Conservation (phyloP, 2,888 invertebrate genomes). For the Uloborus plumipes region DNA sequence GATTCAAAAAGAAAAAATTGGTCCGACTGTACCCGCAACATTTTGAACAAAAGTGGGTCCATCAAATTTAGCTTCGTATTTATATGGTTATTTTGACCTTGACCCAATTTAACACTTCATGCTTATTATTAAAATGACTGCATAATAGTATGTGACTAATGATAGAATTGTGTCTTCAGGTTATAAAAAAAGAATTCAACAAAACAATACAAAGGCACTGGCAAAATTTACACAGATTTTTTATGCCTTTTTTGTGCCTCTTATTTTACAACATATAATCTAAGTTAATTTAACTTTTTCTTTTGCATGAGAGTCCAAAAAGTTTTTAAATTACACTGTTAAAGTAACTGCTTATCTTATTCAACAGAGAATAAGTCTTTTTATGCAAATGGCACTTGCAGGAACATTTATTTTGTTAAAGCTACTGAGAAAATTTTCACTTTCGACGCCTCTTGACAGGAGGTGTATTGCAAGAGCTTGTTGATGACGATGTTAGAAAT, state of each 20-base stretch:
- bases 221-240: conserved; percentile 28
- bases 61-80: too few relatives aligned
- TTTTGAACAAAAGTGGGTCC: conserved; percentile 3
- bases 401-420: conserved; percentile 54
- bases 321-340: too few relatives aligned
- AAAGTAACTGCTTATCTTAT: too few relatives aligned
- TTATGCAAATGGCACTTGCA: conserved; percentile 60
- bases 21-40: conserved; percentile 52
- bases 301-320: too few relatives aligned
- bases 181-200: too few relatives aligned
- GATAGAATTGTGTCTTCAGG: too few relatives aligned
- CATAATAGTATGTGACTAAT: too few relatives aligned
- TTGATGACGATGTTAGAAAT: conserved; percentile 4
- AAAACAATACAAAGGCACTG: conserved; percentile 52
- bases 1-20: conserved; percentile 34
- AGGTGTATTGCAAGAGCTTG: conserved; percentile 31
- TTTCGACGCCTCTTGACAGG: conserved; percentile 54
- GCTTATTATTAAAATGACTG: too few relatives aligned
- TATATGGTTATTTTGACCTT: too few relatives aligned
- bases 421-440: conserved; percentile 21
- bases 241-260: conserved; percentile 30
- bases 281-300: too few relatives aligned
- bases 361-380: conserved; percentile 24
- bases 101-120: too few relatives aligned
- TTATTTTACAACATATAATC: conserved; percentile 4